phyloP scores from a whole-genome alignment of 2,113 vertebrate species.

The Meriones unguiculatus region DNA sequence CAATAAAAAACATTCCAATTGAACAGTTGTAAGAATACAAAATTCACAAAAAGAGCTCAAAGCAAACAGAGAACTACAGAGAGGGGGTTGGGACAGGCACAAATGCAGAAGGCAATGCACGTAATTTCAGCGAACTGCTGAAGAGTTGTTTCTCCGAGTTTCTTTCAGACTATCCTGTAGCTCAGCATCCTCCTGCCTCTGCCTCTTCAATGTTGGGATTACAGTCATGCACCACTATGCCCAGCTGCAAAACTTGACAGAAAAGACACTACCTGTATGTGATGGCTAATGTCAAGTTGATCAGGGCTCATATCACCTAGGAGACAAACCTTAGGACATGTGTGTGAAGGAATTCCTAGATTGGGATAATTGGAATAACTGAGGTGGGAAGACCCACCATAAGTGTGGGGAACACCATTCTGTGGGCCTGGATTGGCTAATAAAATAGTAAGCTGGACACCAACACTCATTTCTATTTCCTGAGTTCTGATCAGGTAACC shows the following conservation, averaged over 20 bases:
- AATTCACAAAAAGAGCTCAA: background rate
- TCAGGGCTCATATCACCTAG: background rate
- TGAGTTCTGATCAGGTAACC: background rate
- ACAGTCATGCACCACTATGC: background rate
- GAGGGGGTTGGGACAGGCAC: too few species aligned
- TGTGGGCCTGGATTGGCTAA: too few species aligned
- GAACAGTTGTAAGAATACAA: background rate
- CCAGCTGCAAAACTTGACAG: background rate
- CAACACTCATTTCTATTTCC: background rate
- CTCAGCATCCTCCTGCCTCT: background rate
- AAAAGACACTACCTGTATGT: background rate
- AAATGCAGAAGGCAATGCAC: conserved; percentile 78
- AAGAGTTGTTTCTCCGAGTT: background rate
- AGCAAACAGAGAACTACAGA: background rate
- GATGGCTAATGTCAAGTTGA: background rate
- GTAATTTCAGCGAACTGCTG: rapidly evolving
- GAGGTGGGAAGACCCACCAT: background rate
- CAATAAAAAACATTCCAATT: background rate
- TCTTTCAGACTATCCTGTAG: background rate
- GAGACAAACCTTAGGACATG: background rate
- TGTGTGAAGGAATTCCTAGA: background rate
- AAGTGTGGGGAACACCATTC: background rate
- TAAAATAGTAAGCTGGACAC: background rate
- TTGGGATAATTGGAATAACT: too few species aligned
- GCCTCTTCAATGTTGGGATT: background rate